These are phyloP conservation scores for Philhelius pedissequus DNA, from an alignment of 2,888 invertebrate genomes.

Conservation along the genomic window DNA sequence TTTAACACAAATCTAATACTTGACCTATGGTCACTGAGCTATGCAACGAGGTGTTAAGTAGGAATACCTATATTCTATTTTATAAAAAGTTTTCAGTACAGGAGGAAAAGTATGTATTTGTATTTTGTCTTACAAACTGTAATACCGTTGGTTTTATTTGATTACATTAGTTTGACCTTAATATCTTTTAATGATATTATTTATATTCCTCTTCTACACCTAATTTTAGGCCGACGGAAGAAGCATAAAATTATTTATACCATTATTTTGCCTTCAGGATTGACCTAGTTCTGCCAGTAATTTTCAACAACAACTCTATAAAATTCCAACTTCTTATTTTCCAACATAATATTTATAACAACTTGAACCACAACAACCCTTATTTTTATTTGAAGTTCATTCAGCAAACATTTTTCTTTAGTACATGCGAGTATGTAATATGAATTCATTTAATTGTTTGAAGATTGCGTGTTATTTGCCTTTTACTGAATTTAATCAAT, in stretches of 20 bases:
- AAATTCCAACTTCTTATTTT: not conserved
- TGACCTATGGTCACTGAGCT: too few species aligned
- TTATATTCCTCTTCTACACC: not conserved
- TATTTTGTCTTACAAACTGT: too few species aligned
- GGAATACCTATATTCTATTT: too few species aligned
- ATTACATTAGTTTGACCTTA: too few species aligned
- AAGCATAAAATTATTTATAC: not conserved
- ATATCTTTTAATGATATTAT: not conserved
- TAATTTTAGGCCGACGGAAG: too few species aligned
- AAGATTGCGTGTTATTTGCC: conserved; percentile 18
- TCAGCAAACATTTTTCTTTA: not conserved
- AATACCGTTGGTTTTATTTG: too few species aligned
- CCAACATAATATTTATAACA: not conserved
- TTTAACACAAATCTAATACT: too few species aligned
- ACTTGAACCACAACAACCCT: not conserved
- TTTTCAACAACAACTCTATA: not conserved
- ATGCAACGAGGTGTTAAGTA: too few species aligned
- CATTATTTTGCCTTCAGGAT: not conserved
- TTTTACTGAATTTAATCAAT: conserved; percentile 23
- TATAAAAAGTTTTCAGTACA: too few species aligned
- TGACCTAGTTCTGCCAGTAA: not conserved
- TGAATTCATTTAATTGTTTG: not conserved
- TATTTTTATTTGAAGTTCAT: conserved; percentile 6
- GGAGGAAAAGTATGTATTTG: too few species aligned
- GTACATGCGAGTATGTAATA: too few species aligned